Evolutionary conservation across 2,888 invertebrate genomes (phyloP).

Genomic region (Dendrolimus houi): DNA sequence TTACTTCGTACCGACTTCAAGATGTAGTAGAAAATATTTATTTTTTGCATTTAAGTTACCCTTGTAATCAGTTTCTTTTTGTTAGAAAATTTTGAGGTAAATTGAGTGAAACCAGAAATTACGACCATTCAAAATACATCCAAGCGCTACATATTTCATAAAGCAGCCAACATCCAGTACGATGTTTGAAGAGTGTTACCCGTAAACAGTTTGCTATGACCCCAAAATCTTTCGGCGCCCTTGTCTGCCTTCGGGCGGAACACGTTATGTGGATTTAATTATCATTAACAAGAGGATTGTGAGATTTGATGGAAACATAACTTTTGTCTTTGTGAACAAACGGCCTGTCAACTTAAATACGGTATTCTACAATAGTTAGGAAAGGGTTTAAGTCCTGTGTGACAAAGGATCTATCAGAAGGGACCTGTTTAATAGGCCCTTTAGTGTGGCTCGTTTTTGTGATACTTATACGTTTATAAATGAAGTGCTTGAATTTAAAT

Average conservation of each 20-base stretch:
- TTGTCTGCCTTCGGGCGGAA: conserved; percentile 2
- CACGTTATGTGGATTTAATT: conserved; percentile 5
- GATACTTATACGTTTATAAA: no score
- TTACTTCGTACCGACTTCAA: no score
- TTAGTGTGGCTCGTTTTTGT: background rate
- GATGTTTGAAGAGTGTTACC: no score
- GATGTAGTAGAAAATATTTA: no score
- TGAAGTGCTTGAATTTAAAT: no score
- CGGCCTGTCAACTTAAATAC: background rate
- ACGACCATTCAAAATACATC: no score
- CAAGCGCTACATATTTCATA: no score
- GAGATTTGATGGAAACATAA: background rate
- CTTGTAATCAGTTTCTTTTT: no score
- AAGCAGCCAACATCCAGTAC: no score
- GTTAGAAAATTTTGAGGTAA: no score
- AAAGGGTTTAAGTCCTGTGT: background rate
- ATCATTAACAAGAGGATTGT: conserved; percentile 1
- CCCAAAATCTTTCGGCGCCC: background rate
- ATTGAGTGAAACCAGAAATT: no score
- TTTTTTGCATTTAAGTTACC: no score
- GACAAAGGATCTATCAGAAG: background rate
- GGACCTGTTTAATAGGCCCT: background rate
- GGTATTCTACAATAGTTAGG: background rate
- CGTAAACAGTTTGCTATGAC: background rate
- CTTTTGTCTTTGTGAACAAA: background rate